Evolutionary conservation across 2,888 invertebrate genomes (phyloP), one percentile per base, ranked within the genome.

Genomic region (Hyposoter didymator): DNA sequence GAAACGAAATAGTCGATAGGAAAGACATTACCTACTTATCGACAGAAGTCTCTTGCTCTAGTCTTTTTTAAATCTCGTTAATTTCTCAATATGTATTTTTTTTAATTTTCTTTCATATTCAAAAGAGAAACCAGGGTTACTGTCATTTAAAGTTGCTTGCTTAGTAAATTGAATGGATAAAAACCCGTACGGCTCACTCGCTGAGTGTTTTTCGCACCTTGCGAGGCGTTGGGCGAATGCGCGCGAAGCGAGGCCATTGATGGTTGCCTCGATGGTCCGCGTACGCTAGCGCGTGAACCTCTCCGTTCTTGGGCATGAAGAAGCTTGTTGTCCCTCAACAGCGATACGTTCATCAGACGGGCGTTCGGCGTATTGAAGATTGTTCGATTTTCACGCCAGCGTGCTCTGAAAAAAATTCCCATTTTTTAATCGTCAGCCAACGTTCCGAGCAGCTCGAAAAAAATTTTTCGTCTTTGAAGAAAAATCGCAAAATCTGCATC

Each of bases 321-420:
- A 78, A 97, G 94, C 92, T 98, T 98, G 90, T 97, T 97, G 91
- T 98, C 97, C 91, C 97, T 95, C 90, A 98, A 94, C 89, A 98
- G 94, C 3, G 98, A 98, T 35, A 97, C 98, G 94, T 98, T 98
- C 98, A 98, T 98, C 94, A 98, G 95, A 84, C 98, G 96, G 84
- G 98, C 98, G 94, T 98, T 98, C 43, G 98, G 98, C 74, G 98
- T 98, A 94, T 98, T 98, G 95, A 98, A 98, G 91, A 98, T 98
- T 49, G 98, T 98, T 39, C 98, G 96, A 93, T 98, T 98, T 91
- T 98, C 98, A 90, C 97, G 96, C 97, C 98, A 98, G 92, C 98
- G 96, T 45, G 98, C 98, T 94, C 98, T 98, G 95, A 82, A 95
- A 95, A 89, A 17, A 76, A 67, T 79, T 35, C 39, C 52, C 19